Evolutionary conservation across 1,140 invertebrate species (phyloP).

Genomic region (Habropoda laboriosa): DNA sequence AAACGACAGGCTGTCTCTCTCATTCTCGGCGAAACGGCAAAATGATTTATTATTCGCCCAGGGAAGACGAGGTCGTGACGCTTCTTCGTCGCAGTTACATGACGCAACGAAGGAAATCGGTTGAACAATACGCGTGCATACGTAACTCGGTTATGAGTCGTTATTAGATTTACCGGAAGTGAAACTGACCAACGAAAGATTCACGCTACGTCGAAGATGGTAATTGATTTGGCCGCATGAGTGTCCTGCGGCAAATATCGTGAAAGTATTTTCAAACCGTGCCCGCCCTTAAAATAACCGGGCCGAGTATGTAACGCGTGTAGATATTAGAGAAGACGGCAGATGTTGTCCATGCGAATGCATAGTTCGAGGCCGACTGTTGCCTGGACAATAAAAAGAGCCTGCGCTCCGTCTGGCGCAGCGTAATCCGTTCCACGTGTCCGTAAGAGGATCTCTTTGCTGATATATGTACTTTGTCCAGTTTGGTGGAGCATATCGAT

Average conservation of each 20-base stretch:
- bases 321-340: constrained; percentile 1
- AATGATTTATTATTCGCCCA: constrained; percentile 3
- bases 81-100: constrained; percentile 11
- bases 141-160: constrained; percentile 12
- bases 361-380: background rate
- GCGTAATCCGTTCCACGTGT: constrained; percentile 40
- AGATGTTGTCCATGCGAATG: constrained; percentile 25
- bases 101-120: constrained; percentile 50
- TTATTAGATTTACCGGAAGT: constrained; percentile 29
- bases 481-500: no score
- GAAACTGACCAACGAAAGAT: constrained; percentile 15
- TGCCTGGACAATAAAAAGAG: constrained; percentile 17
- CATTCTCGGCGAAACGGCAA: background rate
- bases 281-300: background rate
- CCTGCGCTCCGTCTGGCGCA: constrained; percentile 10
- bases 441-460: constrained; percentile 35
- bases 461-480: no score
- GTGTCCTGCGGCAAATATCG: background rate
- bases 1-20: constrained; percentile 14
- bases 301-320: background rate
- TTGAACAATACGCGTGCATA: constrained; percentile 26
- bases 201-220: constrained; percentile 5
- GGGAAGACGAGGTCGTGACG: constrained; percentile 3
- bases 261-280: constrained; percentile 16
- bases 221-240: background rate